A percentile compares a stretch with the other conserved stretches of the same genome.
Evolutionary conservation across 2,797 vertebrate genomes (phyloP).

Genomic region (Neoniphon sammara): DNA sequence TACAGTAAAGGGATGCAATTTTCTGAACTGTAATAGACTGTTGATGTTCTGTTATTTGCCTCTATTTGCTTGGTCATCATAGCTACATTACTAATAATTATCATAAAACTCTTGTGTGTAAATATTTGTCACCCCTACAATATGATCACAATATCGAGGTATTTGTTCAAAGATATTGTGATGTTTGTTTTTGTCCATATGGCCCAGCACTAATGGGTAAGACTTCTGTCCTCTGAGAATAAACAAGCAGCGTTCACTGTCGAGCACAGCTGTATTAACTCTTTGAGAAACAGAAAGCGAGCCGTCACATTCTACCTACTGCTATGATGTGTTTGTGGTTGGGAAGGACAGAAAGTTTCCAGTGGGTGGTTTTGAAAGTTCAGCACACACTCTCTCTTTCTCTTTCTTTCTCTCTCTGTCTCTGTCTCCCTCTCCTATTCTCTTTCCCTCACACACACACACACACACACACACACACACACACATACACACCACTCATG

Average conservation of each 20-base stretch:
- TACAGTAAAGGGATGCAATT: no score
- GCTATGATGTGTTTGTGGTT: constrained; percentile 49
- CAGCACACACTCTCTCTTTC: constrained; percentile 14
- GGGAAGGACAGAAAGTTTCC: constrained; percentile 64
- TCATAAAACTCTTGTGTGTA: no score
- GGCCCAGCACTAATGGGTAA: no score
- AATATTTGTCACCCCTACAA: no score
- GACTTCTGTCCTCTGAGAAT: no score
- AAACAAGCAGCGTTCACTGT: background rate
- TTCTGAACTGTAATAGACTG: no score
- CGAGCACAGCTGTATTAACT: background rate
- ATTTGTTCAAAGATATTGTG: no score
- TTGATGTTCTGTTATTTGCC: no score
- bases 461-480: constrained; percentile 1
- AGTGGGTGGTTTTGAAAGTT: constrained; percentile 53
- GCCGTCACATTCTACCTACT: constrained; percentile 26
- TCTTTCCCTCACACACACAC: background rate
- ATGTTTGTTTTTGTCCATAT: no score
- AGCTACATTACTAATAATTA: no score
- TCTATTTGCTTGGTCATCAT: no score
- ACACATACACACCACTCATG: background rate
- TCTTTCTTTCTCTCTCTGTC: background rate
- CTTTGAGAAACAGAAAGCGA: constrained; percentile 12
- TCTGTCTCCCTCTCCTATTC: background rate
- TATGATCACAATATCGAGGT: no score